Percentiles rank a stretch among this genome's conserved stretches.
phyloP scores from a whole-genome alignment of 1,140 invertebrate species.

The Eriocheir sinensis region DNA sequence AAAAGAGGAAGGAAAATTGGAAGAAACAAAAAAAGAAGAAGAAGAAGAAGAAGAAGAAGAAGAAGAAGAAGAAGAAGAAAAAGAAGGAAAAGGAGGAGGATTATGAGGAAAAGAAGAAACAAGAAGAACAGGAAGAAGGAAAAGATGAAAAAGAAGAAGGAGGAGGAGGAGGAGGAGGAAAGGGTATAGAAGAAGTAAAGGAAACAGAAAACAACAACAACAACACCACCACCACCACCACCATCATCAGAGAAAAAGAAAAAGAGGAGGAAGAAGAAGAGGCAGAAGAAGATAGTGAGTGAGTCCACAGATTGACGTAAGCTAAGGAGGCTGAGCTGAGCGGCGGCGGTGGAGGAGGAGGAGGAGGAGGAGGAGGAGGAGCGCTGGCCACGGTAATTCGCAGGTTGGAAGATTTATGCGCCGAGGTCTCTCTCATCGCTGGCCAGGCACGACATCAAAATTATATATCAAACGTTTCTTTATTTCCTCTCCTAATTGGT shows the following conservation, averaged over 20 bases:
- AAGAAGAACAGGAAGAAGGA: not conserved
- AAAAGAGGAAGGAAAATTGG: not conserved
- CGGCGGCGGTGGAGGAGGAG: not conserved
- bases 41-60: not conserved
- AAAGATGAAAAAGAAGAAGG: not conserved
- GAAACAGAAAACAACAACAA: not conserved
- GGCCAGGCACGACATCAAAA: slow-evolving; percentile 61
- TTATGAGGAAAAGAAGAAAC: not conserved
- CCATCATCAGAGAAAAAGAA: not conserved
- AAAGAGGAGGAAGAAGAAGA: not conserved
- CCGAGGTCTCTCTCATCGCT: slow-evolving; percentile 56
- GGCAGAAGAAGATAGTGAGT: too few relatives aligned
- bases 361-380: not conserved
- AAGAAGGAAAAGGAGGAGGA: not conserved
- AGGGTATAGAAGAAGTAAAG: not conserved
- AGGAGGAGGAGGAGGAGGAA: slow-evolving; percentile 8
- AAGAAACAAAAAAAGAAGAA: slow-evolving; percentile 10
- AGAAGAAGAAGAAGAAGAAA: not conserved
- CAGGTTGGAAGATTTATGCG: slow-evolving; percentile 41
- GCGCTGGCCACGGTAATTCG: slow-evolving; percentile 47
- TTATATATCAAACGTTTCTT: slow-evolving; percentile 64
- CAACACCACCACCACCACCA: not conserved
- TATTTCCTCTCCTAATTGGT: slow-evolving; percentile 69
- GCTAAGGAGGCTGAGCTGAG: not conserved
- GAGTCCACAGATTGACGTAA: too few relatives aligned